Base-by-base conservation (phyloP, 1,140 invertebrate genomes). In the Platyscapa corneri region DNA sequence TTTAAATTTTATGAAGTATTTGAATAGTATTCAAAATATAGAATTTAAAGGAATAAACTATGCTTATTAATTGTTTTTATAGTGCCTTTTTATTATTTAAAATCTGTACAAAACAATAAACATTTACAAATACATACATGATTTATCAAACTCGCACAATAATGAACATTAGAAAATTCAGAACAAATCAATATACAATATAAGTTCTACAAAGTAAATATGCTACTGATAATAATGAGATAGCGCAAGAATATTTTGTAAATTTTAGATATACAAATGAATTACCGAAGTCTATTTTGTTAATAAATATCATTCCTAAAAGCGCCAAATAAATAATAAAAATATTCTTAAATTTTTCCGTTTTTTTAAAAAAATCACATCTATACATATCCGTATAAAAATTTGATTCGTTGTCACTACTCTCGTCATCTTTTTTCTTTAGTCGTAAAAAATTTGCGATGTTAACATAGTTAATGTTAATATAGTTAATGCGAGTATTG, bases 21-120 rank as follows among this genome's bases (percentile, higher is more conserved):
- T 27, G 10, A 60, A 60, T 60, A 60, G 10, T 60, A 60, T 60
- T 27, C 23, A 53, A 53, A 53, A 20, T 60, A 0, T 10, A 60
- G 27, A 60, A 27, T 27, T 27, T 27, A 60, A 60, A 60, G 23
- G 27, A 74, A 74, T 74, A 42, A 3, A 74, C 20, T 74, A 42
- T 23, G 27, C 0, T 80, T 39, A 0, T 65, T 23, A 37, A 64
- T 42, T 37, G 30, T 80, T 67, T 32, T 34, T 8, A 65, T 64
- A 42, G 78, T 12, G 39, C 5, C 23, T 30, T 18, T 80, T 80
- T 80, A 80, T 80, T 80, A 65, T 37, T 2, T 23, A 39, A 79
- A 39, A 42, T n/a, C 16, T 42, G 27, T 67, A 67, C 60, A 67
- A 80, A 80, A 67, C 14, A 8, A 76, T 53, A 56, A 34, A 56